Base-by-base conservation (phyloP, 2,113 vertebrate genomes). In the Casuarius casuarius region DNA sequence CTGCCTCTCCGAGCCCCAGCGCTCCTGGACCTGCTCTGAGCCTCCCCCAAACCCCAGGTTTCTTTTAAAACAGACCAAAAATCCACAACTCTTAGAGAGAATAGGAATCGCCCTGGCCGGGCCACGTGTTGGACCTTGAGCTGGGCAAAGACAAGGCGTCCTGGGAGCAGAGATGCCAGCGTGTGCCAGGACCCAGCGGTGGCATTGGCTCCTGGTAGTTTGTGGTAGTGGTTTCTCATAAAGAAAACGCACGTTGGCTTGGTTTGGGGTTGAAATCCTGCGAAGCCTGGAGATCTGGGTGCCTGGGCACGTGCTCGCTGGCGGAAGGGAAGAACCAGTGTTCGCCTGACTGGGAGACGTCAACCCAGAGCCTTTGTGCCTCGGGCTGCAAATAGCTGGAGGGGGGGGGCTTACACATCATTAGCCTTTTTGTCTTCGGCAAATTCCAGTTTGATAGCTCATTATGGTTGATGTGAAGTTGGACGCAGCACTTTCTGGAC, bases 381-480 rank as follows among this genome's bases (percentile, higher is more conserved):
- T 82, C 0, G 0, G 86, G 90, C 80, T 56, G 73, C 52, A 4
- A 0, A 0, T 72, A 76, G 87, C 91, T 59, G 76, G 44, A 62
- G 48, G 66, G 70, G 93, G 66, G 48, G 66, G 70, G 93, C 89
- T 94, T 66, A 56, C 73, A 68, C 42, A 56, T 81, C 75, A 51
- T 70, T 61, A 35, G 33, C 5, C 0, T 4, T 1, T 29, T n/a
- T 38, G 59, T 87, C 82, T 62, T 87, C 13, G 59, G 84, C 67
- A 74, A 92, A 96, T 95, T 93, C 93, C 87, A 20, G 76, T 66
- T 77, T 62, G 61, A 28, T 95, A 68, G 74, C 67, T 96, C 91
- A 92, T 3, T 68, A 0, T 4, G 7, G 40, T 82, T 73, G 48
- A 42, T 86, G 21, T 75, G 68, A 71, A 87, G 66, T 38, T 92